Percentiles rank a stretch among this genome's conserved stretches.
Conservation (phyloP, 2,113 vertebrate species). For the Oostethus manadensis region DNA sequence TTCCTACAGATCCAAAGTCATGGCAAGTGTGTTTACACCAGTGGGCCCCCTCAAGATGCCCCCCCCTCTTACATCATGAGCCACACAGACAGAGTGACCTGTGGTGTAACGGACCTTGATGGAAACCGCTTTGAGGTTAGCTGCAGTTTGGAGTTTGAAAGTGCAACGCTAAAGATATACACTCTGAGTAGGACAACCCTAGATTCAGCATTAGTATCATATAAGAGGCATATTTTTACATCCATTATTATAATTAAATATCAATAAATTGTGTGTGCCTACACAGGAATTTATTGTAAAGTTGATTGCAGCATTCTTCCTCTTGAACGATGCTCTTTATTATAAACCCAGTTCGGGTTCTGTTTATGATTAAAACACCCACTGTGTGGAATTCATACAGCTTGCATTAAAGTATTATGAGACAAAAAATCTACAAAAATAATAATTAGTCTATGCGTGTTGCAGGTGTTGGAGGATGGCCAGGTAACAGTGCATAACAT, state of each 20-base stretch:
- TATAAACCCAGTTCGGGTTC: too few relatives aligned
- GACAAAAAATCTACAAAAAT: too few relatives aligned
- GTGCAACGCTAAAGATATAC: too few relatives aligned
- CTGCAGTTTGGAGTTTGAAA: background rate
- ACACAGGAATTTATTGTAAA: background rate
- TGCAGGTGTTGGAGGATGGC: slow-evolving; percentile 84
- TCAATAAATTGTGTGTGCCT: too few relatives aligned
- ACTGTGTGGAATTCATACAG: too few relatives aligned
- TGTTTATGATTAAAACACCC: too few relatives aligned
- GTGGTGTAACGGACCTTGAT: slow-evolving; percentile 77
- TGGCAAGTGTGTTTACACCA: slow-evolving; percentile 77
- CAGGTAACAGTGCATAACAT: slow-evolving; percentile 59
- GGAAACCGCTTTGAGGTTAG: slow-evolving; percentile 85
- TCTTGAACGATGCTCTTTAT: background rate
- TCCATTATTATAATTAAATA: too few relatives aligned
- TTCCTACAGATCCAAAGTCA: slow-evolving; percentile 76
- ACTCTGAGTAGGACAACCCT: too few relatives aligned
- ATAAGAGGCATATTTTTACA: too few relatives aligned
- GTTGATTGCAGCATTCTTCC: background rate
- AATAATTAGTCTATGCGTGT: slow-evolving; percentile 10
- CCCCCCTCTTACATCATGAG: slow-evolving; percentile 76
- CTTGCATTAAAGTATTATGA: too few relatives aligned
- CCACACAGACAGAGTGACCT: slow-evolving; percentile 72
- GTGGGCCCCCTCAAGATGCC: slow-evolving; percentile 44
- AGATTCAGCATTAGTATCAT: too few relatives aligned